phyloP scores from a whole-genome alignment of 1,140 invertebrate species.

The Drosophila subpulchrella region DNA sequence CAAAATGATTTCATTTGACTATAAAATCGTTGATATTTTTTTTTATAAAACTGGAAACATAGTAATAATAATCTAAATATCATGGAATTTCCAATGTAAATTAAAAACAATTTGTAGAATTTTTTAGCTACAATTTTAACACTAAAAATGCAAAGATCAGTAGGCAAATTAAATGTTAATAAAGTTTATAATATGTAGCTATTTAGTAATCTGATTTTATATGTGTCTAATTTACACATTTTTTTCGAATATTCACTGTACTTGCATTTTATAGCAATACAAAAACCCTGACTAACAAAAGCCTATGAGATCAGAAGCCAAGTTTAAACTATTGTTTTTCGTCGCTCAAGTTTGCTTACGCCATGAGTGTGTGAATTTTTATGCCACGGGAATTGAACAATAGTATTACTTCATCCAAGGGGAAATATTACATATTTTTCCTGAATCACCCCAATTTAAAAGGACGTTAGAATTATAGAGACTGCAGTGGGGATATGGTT shows the following conservation, averaged over 20 bases:
- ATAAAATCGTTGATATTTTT: too few relatives aligned
- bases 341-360: slow-evolving; percentile 13
- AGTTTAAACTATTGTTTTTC: slow-evolving; percentile 23
- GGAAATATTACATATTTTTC: background rate
- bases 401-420: slow-evolving; percentile 12
- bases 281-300: slow-evolving; percentile 8
- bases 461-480: slow-evolving; percentile 4
- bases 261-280: slow-evolving; percentile 5
- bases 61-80: background rate
- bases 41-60: background rate
- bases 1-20: background rate
- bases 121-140: too few relatives aligned
- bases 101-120: too few relatives aligned
- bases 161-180: too few relatives aligned
- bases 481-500: slow-evolving; percentile 38
- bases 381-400: slow-evolving; percentile 17
- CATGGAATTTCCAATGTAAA: too few relatives aligned
- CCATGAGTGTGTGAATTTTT: slow-evolving; percentile 8
- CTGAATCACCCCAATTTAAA: slow-evolving; percentile 13
- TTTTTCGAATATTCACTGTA: background rate
- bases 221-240: too few relatives aligned
- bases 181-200: too few relatives aligned
- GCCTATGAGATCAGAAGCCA: slow-evolving; percentile 28
- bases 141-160: too few relatives aligned
- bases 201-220: too few relatives aligned